Conservation (phyloP, 92 coral and sea anemone species). For the Metridium senile region DNA sequence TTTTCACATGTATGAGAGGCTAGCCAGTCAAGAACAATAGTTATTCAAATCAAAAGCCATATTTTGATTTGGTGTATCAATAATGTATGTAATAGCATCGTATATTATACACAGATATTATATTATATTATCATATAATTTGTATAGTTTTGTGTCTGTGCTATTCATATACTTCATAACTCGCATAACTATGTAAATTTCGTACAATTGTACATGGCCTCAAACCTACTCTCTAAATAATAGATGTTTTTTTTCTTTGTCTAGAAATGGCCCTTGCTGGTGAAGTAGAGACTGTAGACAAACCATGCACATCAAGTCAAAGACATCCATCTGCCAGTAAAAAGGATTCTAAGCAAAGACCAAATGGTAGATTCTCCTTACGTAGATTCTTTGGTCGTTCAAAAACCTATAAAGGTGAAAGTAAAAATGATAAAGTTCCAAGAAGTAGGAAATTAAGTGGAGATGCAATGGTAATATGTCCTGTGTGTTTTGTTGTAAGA, state of each 20-base stretch:
- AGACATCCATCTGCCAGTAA: constrained; percentile 11
- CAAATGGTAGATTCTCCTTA: constrained; percentile 65
- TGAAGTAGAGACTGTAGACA: constrained; percentile 11
- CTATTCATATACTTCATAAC: no score
- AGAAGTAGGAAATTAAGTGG: constrained; percentile 74
- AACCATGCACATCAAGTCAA: constrained; percentile 17
- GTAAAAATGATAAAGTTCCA: constrained; percentile 49
- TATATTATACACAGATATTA: no score
- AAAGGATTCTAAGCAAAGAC: constrained; percentile 31
- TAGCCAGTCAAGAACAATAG: no score
- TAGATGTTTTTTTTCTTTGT: neutral
- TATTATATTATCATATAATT: no score
- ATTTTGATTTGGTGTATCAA: no score
- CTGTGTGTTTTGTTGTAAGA: constrained; percentile 91
- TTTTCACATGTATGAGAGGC: no score
- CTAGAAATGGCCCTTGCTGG: constrained; percentile 24
- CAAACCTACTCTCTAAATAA: neutral
- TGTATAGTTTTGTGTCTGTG: no score
- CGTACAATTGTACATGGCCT: no score
- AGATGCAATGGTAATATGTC: constrained; percentile 84
- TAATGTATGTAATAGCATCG: no score
- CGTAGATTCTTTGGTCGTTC: constrained; percentile 82
- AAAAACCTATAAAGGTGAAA: constrained; percentile 77
- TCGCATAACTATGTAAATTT: no score
- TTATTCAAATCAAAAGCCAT: no score